Evolutionary conservation across 2,888 invertebrate species (phyloP).

Genomic region (Ophion costatus): DNA sequence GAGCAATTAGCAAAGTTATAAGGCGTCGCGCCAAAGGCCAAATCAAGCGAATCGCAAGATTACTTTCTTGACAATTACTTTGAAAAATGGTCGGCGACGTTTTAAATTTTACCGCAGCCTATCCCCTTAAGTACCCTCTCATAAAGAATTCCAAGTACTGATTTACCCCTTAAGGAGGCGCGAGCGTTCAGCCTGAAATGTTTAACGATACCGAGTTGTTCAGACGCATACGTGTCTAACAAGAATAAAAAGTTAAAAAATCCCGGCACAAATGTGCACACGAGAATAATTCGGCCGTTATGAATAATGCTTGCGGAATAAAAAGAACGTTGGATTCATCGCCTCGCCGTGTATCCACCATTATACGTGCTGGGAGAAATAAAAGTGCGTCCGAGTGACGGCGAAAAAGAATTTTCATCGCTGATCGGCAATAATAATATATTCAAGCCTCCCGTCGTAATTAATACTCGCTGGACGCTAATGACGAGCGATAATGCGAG

Average conservation of each 20-base stretch:
- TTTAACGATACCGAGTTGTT: not conserved
- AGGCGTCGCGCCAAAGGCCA: too few relatives aligned
- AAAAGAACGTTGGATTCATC: constrained; percentile 3
- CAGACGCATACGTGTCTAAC: not conserved
- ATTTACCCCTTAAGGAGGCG: too few relatives aligned
- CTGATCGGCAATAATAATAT: constrained; percentile 52
- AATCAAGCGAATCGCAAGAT: too few relatives aligned
- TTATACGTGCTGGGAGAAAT: not conserved
- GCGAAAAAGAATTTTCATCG: constrained; percentile 18
- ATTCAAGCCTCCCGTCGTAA: constrained; percentile 57
- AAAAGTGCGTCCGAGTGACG: constrained; percentile 22
- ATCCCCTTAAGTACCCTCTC: too few relatives aligned
- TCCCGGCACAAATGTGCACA: not conserved
- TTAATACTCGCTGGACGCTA: constrained; percentile 67
- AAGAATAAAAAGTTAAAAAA: not conserved
- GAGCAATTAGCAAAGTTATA: too few relatives aligned
- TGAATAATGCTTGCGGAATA: not conserved
- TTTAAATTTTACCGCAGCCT: too few relatives aligned
- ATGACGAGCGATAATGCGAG: constrained; percentile 64
- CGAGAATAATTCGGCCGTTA: not conserved
- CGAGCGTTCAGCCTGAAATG: not conserved
- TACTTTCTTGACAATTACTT: too few relatives aligned
- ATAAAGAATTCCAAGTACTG: too few relatives aligned
- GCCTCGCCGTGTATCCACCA: not conserved
- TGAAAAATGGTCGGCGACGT: too few relatives aligned